Evolutionary conservation across 2,888 invertebrate species (phyloP), one percentile per base, ranked within the genome.

Genomic region (Diachrysia chrysitis): DNA sequence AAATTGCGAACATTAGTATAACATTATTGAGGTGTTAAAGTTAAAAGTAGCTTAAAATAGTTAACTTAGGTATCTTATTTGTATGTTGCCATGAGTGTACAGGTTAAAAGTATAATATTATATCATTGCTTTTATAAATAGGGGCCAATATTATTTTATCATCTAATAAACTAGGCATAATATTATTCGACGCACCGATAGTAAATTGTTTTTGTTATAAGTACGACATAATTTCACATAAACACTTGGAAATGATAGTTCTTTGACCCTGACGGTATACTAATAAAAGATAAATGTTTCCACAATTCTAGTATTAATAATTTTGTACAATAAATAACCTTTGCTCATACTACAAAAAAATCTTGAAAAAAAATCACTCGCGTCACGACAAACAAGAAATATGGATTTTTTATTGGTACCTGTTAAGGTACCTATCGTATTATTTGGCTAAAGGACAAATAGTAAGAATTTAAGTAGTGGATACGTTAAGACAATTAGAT

Each of bases 271-370:
- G 42, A 42, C 42, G 1, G n/a, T 42, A 42, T n/a, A n/a, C n/a
- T 37, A 10, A 32, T 1, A 10, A 42, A 42, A 42, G 42, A 42
- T 42, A 42, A 9, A 21, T 54, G 63, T 63, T 55, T 69, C 25
- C 12, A 21, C 25, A 54, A 19, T 46, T 48, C 23, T 46, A 25
- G 21, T 51, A 51, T 51, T 51, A 21, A 51, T 51, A 51, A 12
- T 21, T 42, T n/a, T 42, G n/a, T 58, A 46, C 25, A 29, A 62
- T 57, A 46, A 58, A 69, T 16, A 48, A 73, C 37, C 63, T 64
- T 70, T 58, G 58, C 14, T 51, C 17, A 16, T 6, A 29, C 25
- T 6, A 48, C 17, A 35, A 59, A 67, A 68, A 57, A 29, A n/a
- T 53, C 29, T 10, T n/a, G 35, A 35, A 42, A 25, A 51, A 58